A percentile compares a stretch with the other conserved stretches of the same genome.
phyloP scores from a whole-genome alignment of 1,140 invertebrate genomes.

The Fopius arisanus region DNA sequence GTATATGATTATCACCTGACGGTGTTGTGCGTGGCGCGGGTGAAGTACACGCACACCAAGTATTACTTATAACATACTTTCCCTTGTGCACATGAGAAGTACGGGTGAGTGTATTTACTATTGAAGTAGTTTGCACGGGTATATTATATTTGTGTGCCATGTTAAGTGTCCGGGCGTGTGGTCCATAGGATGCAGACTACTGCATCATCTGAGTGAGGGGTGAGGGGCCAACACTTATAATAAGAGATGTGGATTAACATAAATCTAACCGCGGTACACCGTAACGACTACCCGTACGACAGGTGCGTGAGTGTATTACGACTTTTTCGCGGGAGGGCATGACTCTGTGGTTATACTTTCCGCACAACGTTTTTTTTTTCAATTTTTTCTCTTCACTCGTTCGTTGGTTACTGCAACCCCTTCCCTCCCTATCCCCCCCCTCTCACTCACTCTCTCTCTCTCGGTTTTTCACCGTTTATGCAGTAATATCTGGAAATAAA shows the following conservation, averaged over 20 bases:
- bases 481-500: neutral
- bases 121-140: neutral
- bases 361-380: constrained; percentile 4
- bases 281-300: constrained; percentile 37
- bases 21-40: neutral
- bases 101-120: neutral
- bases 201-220: neutral
- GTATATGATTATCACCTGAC: constrained; percentile 1
- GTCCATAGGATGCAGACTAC: neutral
- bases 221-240: constrained; percentile 29
- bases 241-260: constrained; percentile 38
- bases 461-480: neutral
- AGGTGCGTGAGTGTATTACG: constrained; percentile 39
- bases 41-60: neutral
- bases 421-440: neutral
- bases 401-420: neutral
- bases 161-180: constrained; percentile 12
- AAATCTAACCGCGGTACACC: constrained; percentile 34
- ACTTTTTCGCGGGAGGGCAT: constrained; percentile 21
- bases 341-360: constrained; percentile 2
- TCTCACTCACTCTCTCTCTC: too few species aligned
- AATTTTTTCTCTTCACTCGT: neutral
- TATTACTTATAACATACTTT: neutral
- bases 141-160: constrained; percentile 5
- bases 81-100: neutral